Percentiles rank a stretch among this genome's conserved stretches.
These are phyloP conservation scores for Aethina tumida DNA, from an alignment of 1,140 invertebrate genomes.

Conservation along the genomic window DNA sequence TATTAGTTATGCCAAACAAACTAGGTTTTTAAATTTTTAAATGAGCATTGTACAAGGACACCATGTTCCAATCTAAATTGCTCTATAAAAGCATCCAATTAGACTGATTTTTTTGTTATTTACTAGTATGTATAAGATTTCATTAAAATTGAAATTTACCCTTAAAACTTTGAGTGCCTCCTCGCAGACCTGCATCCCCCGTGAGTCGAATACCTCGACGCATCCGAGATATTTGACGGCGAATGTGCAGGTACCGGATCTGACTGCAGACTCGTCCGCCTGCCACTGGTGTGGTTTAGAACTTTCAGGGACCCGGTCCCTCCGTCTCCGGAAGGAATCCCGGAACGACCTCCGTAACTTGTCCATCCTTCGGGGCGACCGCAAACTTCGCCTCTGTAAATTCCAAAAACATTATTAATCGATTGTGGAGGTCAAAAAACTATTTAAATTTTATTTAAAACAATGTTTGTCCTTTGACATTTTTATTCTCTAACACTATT, in stretches of 20 bases:
- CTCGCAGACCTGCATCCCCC: constrained; percentile 99
- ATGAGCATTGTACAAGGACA: no score
- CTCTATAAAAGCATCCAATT: no score
- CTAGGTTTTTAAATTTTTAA: no score
- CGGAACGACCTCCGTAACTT: constrained; percentile 81
- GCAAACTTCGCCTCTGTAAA: constrained; percentile 48
- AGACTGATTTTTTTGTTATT: no score
- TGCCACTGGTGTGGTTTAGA: constrained; percentile 97
- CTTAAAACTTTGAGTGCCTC: constrained; percentile 91
- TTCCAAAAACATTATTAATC: constrained; percentile 15
- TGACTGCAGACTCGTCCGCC: constrained; percentile 90
- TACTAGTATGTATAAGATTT: no score
- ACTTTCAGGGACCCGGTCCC: constrained; percentile 74
- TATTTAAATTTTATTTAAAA: no score
- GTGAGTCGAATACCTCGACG: constrained; percentile 97
- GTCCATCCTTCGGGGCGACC: constrained; percentile 78
- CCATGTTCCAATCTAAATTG: no score
- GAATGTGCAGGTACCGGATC: constrained; percentile 93
- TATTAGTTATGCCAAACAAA: no score
- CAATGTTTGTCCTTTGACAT: no score
- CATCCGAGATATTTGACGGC: constrained; percentile 98
- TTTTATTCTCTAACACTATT: no score
- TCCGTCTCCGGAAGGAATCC: constrained; percentile 80
- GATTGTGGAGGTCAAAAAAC: no score
- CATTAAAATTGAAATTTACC: constrained; percentile 62